Percentiles rank a stretch among this genome's conserved stretches.
phyloP scores from a whole-genome alignment of 2,888 invertebrate genomes.

The Scaptomyza parva region DNA sequence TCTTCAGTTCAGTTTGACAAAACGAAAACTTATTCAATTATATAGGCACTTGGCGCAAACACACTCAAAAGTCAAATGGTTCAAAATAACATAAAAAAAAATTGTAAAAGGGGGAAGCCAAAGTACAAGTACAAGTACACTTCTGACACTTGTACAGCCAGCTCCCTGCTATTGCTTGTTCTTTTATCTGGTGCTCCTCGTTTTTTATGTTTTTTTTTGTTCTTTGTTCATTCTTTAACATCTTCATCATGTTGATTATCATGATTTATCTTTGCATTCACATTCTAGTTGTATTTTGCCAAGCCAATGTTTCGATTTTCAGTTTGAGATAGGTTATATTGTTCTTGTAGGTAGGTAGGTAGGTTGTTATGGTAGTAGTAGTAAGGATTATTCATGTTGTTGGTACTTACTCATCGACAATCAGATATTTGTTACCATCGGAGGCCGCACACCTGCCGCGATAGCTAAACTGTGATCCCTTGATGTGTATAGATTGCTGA shows the following conservation, averaged over 20 bases:
- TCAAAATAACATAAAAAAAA: slow-evolving; percentile 35
- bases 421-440: slow-evolving; percentile 94
- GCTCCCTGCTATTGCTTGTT: neutral
- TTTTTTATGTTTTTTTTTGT: too few relatives aligned
- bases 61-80: slow-evolving; percentile 52
- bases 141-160: slow-evolving; percentile 9
- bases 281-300: slow-evolving; percentile 38
- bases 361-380: slow-evolving; percentile 5
- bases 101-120: slow-evolving; percentile 22
- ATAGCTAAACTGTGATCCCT: slow-evolving; percentile 92
- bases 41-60: slow-evolving; percentile 61
- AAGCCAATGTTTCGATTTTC: slow-evolving; percentile 53
- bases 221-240: slow-evolving; percentile 26
- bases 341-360: slow-evolving; percentile 29
- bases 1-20: slow-evolving; percentile 21
- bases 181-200: slow-evolving; percentile 7
- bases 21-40: slow-evolving; percentile 73
- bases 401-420: slow-evolving; percentile 93
- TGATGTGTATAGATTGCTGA: slow-evolving; percentile 93
- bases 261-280: slow-evolving; percentile 13
- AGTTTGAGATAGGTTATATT: slow-evolving; percentile 45
- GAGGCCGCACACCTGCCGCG: slow-evolving; percentile 93
- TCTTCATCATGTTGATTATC: slow-evolving; percentile 16
- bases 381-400: neutral
- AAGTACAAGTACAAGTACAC: slow-evolving; percentile 33